Conservation (phyloP, 2,113 vertebrate genomes). For the Perognathus longimembris region DNA sequence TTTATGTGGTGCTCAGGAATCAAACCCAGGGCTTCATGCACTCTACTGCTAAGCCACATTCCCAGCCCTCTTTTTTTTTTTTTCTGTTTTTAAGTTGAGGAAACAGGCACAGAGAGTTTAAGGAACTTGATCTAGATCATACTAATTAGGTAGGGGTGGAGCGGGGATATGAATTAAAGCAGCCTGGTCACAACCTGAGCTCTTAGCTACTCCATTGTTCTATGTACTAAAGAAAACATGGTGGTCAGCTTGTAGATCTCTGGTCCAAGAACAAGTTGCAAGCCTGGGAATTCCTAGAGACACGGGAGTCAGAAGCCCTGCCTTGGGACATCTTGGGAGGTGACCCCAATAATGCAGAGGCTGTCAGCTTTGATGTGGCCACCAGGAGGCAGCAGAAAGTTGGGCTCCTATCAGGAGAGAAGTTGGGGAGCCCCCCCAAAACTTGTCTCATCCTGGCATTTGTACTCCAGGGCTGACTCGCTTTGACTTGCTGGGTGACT, state of each 20-base stretch:
- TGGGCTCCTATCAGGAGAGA: background rate
- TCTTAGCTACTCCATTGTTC: background rate
- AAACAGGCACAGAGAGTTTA: constrained; percentile 35
- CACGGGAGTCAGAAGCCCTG: background rate
- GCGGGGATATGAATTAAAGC: background rate
- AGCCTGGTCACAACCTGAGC: background rate
- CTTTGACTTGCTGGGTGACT: constrained; percentile 97
- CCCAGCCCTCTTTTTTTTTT: background rate
- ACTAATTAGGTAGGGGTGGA: background rate
- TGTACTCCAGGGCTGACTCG: constrained; percentile 92
- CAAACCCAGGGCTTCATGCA: no score
- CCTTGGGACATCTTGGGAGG: no score
- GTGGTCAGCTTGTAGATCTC: background rate
- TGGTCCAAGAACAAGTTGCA: constrained; percentile 23
- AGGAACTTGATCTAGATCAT: background rate
- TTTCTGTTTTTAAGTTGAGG: background rate
- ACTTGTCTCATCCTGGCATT: background rate
- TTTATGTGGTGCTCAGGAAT: no score
- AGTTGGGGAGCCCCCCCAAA: background rate
- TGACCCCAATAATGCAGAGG: background rate
- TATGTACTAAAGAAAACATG: constrained; percentile 26
- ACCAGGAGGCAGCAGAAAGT: constrained; percentile 73
- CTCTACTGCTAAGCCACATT: no score
- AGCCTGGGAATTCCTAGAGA: background rate
- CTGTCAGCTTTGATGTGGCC: constrained; percentile 30